These are phyloP conservation scores for Autographa pulchrina DNA, from an alignment of 2,888 invertebrate species.

Conservation along the genomic window DNA sequence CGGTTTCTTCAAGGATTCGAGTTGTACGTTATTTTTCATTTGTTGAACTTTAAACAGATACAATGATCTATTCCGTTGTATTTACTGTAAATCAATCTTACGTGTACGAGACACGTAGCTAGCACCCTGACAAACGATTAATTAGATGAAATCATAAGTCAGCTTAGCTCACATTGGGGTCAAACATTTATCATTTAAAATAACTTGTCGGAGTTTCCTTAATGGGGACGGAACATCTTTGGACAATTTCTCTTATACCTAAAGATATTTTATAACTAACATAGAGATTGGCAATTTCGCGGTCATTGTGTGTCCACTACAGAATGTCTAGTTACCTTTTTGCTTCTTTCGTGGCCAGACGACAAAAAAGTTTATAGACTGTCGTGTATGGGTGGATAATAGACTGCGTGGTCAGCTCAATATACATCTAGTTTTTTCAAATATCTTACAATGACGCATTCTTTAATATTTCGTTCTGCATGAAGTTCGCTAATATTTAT, in stretches of 20 bases:
- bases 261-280: slow-evolving; percentile 57
- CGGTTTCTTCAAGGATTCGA: neutral
- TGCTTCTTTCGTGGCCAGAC: slow-evolving; percentile 20
- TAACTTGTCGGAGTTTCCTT: slow-evolving; percentile 20
- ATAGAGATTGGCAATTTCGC: slow-evolving; percentile 68
- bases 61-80: slow-evolving; percentile 10
- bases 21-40: neutral
- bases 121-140: slow-evolving; percentile 44
- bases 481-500: slow-evolving; percentile 6
- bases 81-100: slow-evolving; percentile 19
- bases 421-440: slow-evolving; percentile 13
- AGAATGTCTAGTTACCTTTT: slow-evolving; percentile 45
- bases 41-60: slow-evolving; percentile 12
- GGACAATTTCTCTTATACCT: slow-evolving; percentile 27
- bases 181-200: slow-evolving; percentile 43
- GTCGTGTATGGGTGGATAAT: slow-evolving; percentile 18
- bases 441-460: slow-evolving; percentile 23
- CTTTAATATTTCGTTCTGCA: neutral
- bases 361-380: slow-evolving; percentile 31
- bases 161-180: slow-evolving; percentile 55
- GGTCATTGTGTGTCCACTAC: slow-evolving; percentile 57
- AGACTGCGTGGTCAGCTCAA: slow-evolving; percentile 18
- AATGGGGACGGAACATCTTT: slow-evolving; percentile 15
- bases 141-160: slow-evolving; percentile 62
- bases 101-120: slow-evolving; percentile 15